Percentiles rank a stretch among this genome's conserved stretches.
phyloP scores from a whole-genome alignment of 2,113 vertebrate genomes.

The Istiophorus platypterus region DNA sequence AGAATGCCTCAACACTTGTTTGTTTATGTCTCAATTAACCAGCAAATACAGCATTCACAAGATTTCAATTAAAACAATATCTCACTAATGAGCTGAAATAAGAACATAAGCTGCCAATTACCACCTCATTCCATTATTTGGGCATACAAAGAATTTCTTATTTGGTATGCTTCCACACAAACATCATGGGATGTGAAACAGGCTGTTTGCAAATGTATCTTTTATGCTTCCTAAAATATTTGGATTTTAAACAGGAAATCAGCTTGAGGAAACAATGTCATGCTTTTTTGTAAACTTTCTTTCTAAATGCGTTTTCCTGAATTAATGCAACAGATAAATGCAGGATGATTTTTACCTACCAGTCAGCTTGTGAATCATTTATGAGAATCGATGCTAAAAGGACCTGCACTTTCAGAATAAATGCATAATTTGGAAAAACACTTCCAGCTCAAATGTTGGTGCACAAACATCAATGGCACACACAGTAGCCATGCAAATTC shows the following conservation, averaged over 20 bases:
- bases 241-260: conserved; percentile 34
- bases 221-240: conserved; percentile 19
- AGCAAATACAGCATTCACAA: conserved; percentile 56
- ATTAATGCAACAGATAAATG: conserved; percentile 51
- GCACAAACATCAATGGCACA: neutral
- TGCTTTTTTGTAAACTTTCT: conserved; percentile 4
- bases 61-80: conserved; percentile 74
- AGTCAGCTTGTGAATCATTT: conserved; percentile 64
- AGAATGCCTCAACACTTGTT: conserved; percentile 35
- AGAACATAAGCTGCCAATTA: conserved; percentile 78
- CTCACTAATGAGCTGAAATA: conserved; percentile 69
- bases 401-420: conserved; percentile 50
- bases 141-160: conserved; percentile 58
- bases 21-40: conserved; percentile 62
- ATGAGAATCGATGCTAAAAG: conserved; percentile 49
- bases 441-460: neutral
- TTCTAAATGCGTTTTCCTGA: conserved; percentile 30
- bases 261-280: conserved; percentile 36
- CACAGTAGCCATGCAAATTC: neutral
- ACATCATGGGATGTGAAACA: conserved; percentile 32
- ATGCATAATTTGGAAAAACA: conserved; percentile 55
- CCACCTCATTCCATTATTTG: conserved; percentile 58
- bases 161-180: conserved; percentile 53
- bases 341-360: conserved; percentile 24
- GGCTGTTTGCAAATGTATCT: conserved; percentile 22